Percentiles rank a stretch among this genome's conserved stretches.
Evolutionary conservation across 2,113 vertebrate species (phyloP).

Genomic region (Pollimyrus isidori): DNA sequence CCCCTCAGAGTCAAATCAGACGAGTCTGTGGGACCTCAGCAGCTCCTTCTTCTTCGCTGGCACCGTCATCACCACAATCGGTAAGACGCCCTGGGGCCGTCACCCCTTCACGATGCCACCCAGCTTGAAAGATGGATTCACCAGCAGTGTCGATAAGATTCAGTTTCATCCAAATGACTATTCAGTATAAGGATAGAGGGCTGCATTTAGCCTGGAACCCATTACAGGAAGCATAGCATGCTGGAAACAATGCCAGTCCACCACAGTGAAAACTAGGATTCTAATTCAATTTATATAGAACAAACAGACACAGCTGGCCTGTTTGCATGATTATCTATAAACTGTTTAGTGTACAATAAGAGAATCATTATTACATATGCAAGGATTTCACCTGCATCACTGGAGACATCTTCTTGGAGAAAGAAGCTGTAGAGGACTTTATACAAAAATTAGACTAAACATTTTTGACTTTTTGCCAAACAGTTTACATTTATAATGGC

Average conservation of each 20-base stretch:
- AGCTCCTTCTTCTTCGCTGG: constrained; percentile 99
- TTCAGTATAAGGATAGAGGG: background rate
- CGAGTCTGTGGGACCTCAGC: constrained; percentile 96
- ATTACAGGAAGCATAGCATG: background rate
- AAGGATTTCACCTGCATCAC: background rate
- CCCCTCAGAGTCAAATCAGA: constrained; percentile 84
- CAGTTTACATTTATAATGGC: background rate
- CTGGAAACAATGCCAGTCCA: background rate
- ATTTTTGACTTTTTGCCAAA: background rate
- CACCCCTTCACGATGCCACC: background rate
- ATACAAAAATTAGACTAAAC: background rate
- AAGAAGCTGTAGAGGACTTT: background rate
- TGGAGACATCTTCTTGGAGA: background rate
- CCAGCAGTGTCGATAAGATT: background rate
- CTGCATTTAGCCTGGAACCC: background rate
- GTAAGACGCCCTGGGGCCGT: constrained; percentile 60
- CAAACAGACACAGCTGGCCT: background rate
- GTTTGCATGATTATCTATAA: background rate
- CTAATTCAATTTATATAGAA: background rate
- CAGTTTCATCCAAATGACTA: background rate
- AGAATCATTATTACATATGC: background rate
- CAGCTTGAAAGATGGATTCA: background rate
- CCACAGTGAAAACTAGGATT: background rate
- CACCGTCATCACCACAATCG: constrained; percentile 98
- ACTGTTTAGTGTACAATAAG: background rate